Conservation (phyloP, 2,113 vertebrate species). For the Protobothrops flavoviridis region DNA sequence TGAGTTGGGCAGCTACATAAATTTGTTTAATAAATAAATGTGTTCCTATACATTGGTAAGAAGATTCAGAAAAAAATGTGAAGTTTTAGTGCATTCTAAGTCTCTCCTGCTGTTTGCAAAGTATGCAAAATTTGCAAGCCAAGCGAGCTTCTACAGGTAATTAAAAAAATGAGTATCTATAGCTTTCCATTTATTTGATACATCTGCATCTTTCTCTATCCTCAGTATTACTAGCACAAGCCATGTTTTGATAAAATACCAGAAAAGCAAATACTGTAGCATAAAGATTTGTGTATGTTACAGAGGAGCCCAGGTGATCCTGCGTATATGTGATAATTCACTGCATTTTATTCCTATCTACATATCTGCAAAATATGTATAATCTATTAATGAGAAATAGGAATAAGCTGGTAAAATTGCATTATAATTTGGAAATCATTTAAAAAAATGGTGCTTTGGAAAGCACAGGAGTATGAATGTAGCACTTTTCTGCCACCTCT, state of each 20-base stretch:
- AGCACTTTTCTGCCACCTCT: neutral
- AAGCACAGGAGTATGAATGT: neutral
- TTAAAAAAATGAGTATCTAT: neutral
- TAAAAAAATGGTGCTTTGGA: neutral
- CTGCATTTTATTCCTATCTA: neutral
- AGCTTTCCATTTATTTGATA: neutral
- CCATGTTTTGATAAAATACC: neutral
- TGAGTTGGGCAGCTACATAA: neutral
- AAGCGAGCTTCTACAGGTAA: neutral
- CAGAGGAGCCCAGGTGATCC: neutral
- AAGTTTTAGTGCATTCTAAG: neutral
- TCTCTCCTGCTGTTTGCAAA: neutral
- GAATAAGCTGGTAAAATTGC: neutral
- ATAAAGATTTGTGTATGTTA: neutral
- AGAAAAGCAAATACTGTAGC: neutral
- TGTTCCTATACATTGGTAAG: neutral
- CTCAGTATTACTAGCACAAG: neutral
- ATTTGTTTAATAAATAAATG: neutral
- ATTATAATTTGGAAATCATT: too few relatives aligned
- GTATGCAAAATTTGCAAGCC: neutral
- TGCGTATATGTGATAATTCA: neutral
- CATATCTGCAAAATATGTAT: neutral
- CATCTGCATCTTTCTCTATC: neutral
- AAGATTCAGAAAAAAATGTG: neutral
- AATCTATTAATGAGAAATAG: neutral